Conservation (phyloP, 2,888 invertebrate genomes). For the Xylota segnis region DNA sequence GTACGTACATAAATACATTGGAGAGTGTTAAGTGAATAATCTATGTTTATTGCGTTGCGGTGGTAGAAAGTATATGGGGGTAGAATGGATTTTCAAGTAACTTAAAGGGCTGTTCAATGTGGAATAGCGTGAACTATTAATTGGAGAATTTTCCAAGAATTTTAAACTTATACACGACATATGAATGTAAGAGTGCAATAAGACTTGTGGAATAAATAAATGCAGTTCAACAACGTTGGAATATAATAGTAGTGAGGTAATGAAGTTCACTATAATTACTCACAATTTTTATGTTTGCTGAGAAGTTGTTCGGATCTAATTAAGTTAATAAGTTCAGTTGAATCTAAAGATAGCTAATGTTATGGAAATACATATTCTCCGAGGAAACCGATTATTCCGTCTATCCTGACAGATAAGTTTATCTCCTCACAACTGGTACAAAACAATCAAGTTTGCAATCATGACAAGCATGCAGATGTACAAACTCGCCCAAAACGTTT, state of each 20-base stretch:
- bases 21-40: conserved; percentile 33
- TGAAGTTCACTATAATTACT: not conserved
- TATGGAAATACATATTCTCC: too few relatives aligned
- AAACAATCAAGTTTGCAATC: too few relatives aligned
- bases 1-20: not conserved
- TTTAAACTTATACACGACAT: not conserved
- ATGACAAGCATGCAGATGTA: too few relatives aligned
- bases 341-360: too few relatives aligned
- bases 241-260: not conserved
- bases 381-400: too few relatives aligned
- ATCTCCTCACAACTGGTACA: too few relatives aligned
- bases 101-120: conserved; percentile 7
- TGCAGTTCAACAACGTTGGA: not conserved
- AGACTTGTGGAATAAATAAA: not conserved
- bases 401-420: too few relatives aligned
- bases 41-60: conserved; percentile 6
- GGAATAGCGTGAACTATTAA: conserved; percentile 36
- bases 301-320: too few relatives aligned
- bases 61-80: not conserved
- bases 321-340: too few relatives aligned
- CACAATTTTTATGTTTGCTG: not conserved
- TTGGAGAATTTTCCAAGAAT: conserved; percentile 26
- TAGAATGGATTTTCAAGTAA: not conserved
- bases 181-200: not conserved
- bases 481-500: too few relatives aligned